These are phyloP conservation scores for Silurus glanis DNA, from an alignment of 2,113 vertebrate genomes.

Conservation along the genomic window DNA sequence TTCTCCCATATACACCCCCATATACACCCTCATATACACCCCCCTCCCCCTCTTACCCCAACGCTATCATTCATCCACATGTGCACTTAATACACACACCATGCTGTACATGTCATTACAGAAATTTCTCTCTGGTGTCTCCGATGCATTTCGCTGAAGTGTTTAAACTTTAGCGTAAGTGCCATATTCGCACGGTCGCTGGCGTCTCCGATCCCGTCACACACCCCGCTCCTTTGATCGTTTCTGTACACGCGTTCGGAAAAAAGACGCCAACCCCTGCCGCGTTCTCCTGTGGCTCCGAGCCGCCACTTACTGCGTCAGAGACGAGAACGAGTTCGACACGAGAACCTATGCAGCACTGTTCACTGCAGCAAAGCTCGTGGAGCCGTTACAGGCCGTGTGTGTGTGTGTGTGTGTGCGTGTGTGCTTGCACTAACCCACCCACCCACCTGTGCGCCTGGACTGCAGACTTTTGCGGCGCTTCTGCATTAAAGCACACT, in stretches of 20 bases:
- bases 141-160: not conserved
- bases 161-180: not conserved
- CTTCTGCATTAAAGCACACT: slow-evolving; percentile 70
- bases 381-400: slow-evolving; percentile 20
- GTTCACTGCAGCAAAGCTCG: slow-evolving; percentile 43
- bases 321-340: not conserved
- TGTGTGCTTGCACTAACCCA: not conserved
- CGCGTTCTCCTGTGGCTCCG: slow-evolving; percentile 8
- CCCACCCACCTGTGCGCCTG: slow-evolving; percentile 65
- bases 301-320: slow-evolving; percentile 31
- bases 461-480: slow-evolving; percentile 70
- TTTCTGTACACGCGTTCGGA: not conserved
- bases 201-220: not conserved
- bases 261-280: not conserved
- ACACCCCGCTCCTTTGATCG: not conserved
- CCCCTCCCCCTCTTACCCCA: too few species aligned
- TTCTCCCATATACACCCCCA: too few species aligned
- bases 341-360: slow-evolving; percentile 28
- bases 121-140: slow-evolving; percentile 2
- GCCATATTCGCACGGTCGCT: slow-evolving; percentile 23
- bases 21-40: not conserved
- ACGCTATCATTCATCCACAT: not conserved
- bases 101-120: not conserved
- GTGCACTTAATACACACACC: not conserved
- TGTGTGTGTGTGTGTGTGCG: not conserved